Conservation (phyloP, 2,797 vertebrate species). For the Platyrinchus mystaceus region DNA sequence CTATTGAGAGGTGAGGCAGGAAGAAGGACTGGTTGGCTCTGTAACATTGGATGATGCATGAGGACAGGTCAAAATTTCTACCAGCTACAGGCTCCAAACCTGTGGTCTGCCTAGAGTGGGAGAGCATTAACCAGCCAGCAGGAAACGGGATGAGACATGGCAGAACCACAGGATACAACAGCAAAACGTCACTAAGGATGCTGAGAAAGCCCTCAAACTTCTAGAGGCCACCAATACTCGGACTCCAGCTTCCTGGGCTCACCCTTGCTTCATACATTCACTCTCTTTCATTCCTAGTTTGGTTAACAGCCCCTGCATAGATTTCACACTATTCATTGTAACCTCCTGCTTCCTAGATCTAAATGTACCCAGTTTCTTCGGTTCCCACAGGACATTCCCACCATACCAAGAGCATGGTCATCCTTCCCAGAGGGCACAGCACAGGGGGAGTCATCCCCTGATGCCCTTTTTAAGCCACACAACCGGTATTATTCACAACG, state of each 20-base stretch:
- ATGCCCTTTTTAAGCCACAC: background rate
- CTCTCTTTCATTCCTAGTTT: background rate
- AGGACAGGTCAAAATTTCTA: background rate
- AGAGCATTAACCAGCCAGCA: background rate
- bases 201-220: slow-evolving; percentile 11
- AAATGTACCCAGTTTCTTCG: background rate
- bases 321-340: background rate
- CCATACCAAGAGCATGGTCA: background rate
- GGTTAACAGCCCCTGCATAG: background rate
- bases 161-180: background rate
- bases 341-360: background rate
- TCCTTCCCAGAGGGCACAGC: background rate
- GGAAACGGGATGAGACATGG: background rate
- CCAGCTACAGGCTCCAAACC: background rate
- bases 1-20: background rate
- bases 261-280: background rate
- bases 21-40: background rate
- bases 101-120: background rate
- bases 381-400: slow-evolving; percentile 51
- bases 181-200: background rate
- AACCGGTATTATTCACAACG: background rate
- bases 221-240: background rate
- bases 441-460: background rate
- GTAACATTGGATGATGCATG: background rate
- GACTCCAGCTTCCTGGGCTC: background rate